Conservation (phyloP, 2,797 vertebrate genomes). For the Chelidonichthys spinosus region DNA sequence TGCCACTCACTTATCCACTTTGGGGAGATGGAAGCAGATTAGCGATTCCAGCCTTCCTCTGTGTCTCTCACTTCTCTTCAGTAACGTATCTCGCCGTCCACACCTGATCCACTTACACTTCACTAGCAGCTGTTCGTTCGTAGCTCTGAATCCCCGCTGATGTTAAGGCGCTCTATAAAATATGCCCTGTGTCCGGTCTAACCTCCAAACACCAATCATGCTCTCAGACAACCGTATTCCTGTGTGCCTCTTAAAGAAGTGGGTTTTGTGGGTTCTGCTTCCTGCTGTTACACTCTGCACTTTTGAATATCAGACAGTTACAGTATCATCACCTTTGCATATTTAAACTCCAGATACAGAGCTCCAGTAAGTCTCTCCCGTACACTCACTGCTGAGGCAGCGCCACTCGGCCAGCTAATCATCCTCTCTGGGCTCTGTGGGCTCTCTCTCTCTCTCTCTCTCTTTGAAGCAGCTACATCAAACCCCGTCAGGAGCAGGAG, state of each 20-base stretch:
- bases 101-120: not conserved
- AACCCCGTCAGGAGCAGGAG: conserved; percentile 37
- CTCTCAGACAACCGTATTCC: not conserved
- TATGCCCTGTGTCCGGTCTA: not conserved
- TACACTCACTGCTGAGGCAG: conserved; percentile 34
- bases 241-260: not conserved
- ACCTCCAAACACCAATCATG: not conserved
- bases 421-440: not conserved
- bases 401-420: conserved; percentile 24
- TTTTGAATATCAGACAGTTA: not conserved
- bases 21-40: not conserved
- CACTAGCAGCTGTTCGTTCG: too few relatives aligned
- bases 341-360: conserved; percentile 7
- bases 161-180: not conserved
- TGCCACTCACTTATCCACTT: not conserved
- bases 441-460: not conserved
- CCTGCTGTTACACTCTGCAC: not conserved
- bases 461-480: conserved; percentile 44
- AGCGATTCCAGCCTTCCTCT: not conserved
- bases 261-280: not conserved
- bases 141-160: not conserved
- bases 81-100: too few relatives aligned
- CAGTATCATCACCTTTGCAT: conserved; percentile 8
- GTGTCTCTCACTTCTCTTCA: not conserved
- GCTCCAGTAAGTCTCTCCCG: not conserved